These are phyloP conservation scores for Stegostoma tigrinum DNA, from an alignment of 2,113 vertebrate genomes.

Conservation along the genomic window DNA sequence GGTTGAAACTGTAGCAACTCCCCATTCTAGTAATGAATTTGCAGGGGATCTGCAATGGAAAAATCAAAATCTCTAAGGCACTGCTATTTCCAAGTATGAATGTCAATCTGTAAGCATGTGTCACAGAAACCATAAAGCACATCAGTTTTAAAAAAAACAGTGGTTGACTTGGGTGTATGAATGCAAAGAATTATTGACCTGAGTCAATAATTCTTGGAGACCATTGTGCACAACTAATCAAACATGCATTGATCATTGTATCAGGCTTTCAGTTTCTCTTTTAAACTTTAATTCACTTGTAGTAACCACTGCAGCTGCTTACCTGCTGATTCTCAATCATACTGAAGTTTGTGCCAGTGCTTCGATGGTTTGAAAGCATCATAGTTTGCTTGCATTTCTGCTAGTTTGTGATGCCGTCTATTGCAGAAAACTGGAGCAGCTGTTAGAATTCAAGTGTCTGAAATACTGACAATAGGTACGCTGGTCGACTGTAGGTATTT, in stretches of 20 bases:
- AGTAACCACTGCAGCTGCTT: not conserved
- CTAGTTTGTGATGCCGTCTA: not conserved
- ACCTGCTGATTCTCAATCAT: not conserved
- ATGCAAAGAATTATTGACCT: constrained; percentile 19
- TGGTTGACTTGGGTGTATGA: not conserved
- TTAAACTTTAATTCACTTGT: not conserved
- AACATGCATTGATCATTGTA: not conserved
- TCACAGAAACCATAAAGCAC: no score
- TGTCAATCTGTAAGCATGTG: not conserved
- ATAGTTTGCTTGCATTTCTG: not conserved
- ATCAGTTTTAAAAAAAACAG: not conserved
- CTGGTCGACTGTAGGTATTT: not conserved
- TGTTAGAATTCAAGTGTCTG: not conserved
- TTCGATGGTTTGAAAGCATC: not conserved
- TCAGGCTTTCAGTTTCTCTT: not conserved
- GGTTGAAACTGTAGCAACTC: not conserved
- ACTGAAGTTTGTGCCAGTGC: not conserved
- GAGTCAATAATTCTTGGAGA: not conserved
- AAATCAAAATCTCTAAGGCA: not conserved
- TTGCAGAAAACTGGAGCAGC: not conserved
- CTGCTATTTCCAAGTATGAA: not conserved
- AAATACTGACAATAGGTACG: not conserved
- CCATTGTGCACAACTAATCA: not conserved
- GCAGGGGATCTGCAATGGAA: not conserved
- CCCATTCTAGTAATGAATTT: not conserved